Evolutionary conservation across 64 coral and sea anemone genomes (phyloP), one percentile per base, ranked within the genome.

Genomic region (Dendronephthya gigantea): DNA sequence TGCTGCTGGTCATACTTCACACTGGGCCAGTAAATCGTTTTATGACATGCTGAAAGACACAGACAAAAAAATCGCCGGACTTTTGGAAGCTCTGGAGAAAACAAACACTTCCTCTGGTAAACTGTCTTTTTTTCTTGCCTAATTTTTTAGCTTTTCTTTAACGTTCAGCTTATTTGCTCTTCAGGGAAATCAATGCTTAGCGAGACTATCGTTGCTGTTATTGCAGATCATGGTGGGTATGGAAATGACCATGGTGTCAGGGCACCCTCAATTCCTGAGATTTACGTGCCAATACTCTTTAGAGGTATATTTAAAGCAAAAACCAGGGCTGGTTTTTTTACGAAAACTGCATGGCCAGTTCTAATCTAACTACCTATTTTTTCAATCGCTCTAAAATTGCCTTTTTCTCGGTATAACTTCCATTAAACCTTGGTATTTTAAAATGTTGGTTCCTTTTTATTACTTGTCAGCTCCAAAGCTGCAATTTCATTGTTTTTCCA

Each of bases 71-170:
- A 10, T 79, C 10, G 32, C 30, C 30, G 72, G 72, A 10, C 10
- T 79, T 39, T 19, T 79, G 29, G 15, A 30, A 8, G 31, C 36
- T 15, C 36, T 79, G 25, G 4, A 8, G 2, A 34, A 29, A 9
- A 79, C 72, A 35, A 79, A 34, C 34, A 35, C 72, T 34, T 34
- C 72, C 9, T 79, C 72, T 79, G 72, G 72, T 79, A 79, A 79
- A 6, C 4, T n/a, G n/a, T n/a, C n/a, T n/a, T n/a, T n/a, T n/a
- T n/a, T n/a, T n/a, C n/a, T n/a, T n/a, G n/a, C n/a, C n/a, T n/a
- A n/a, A n/a, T n/a, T n/a, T n/a, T n/a, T n/a, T n/a, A 45, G 11
- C 11, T 11, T 6, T 45, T 6, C 11, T 45, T 11, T 45, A n/a
- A n/a, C n/a, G n/a, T n/a, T n/a, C n/a, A 11, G 4, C 11, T 4